Evolutionary conservation across 2,113 vertebrate species (phyloP).

Genomic region (Phaethon lepturus): DNA sequence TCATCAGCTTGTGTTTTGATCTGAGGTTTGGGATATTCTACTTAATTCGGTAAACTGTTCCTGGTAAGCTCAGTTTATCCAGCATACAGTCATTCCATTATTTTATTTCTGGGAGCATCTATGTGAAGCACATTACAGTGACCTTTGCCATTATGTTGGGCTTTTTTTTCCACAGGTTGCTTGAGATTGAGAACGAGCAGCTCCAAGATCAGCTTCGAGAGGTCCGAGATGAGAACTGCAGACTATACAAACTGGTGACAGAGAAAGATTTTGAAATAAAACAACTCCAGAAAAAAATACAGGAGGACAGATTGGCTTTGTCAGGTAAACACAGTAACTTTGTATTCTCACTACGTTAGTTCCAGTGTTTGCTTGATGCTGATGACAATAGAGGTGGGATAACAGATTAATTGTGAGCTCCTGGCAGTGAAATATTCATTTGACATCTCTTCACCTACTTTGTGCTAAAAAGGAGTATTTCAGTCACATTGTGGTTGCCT

Average conservation of each 20-base stretch:
- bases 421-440: not conserved
- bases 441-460: not conserved
- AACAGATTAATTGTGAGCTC: not conserved
- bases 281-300: constrained; percentile 85
- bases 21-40: not conserved
- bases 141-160: not conserved
- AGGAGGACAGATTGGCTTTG: constrained; percentile 83
- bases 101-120: not conserved
- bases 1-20: not conserved
- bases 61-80: not conserved
- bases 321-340: constrained; percentile 74
- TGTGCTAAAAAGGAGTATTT: not conserved
- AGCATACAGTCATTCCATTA: not conserved
- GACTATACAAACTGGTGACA: constrained; percentile 86
- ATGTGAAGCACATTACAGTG: not conserved
- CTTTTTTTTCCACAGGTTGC: constrained; percentile 50
- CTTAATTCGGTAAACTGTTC: not conserved
- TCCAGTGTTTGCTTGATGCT: not conserved
- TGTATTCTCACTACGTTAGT: rapidly evolving
- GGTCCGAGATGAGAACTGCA: constrained; percentile 86
- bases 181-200: constrained; percentile 75
- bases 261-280: constrained; percentile 93
- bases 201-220: constrained; percentile 83
- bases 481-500: not conserved
- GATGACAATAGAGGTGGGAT: not conserved